Evolutionary conservation across 2,888 invertebrate genomes (phyloP).

Genomic region (Bembecia ichneumoniformis): DNA sequence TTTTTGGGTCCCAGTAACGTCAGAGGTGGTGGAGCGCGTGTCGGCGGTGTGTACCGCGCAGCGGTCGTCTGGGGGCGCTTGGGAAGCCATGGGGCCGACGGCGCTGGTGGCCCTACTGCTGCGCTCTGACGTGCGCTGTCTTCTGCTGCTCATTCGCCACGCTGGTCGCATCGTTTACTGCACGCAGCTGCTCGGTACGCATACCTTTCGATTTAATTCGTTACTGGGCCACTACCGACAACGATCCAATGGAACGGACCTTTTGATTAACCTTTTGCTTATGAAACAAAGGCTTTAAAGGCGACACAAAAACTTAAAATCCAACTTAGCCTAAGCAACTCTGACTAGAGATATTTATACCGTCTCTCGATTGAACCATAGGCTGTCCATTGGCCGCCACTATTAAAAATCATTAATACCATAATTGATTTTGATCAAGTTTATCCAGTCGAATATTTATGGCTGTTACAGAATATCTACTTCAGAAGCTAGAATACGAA

Average conservation of each 20-base stretch:
- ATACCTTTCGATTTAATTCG: neutral
- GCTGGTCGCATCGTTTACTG: conserved; percentile 40
- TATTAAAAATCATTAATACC: too few species aligned
- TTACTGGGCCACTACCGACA: too few species aligned
- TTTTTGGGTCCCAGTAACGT: conserved; percentile 33
- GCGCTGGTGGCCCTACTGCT: conserved; percentile 36
- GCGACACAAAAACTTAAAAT: too few species aligned
- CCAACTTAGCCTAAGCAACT: too few species aligned
- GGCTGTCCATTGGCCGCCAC: too few species aligned
- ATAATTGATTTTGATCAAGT: too few species aligned
- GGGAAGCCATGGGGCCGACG: conserved; percentile 39
- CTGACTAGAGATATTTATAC: too few species aligned
- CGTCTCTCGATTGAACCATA: too few species aligned
- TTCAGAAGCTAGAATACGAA: conserved; percentile 63
- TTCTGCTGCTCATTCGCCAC: conserved; percentile 42
- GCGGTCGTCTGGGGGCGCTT: conserved; percentile 27
- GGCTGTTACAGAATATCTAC: conserved; percentile 41
- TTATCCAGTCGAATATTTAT: too few species aligned
- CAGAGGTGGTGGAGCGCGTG: conserved; percentile 43
- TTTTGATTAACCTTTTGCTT: too few species aligned
- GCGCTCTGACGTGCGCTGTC: conserved; percentile 34
- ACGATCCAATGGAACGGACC: too few species aligned
- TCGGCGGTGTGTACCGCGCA: conserved; percentile 29
- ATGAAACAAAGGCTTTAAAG: too few species aligned
- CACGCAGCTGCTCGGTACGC: conserved; percentile 44